Evolutionary conservation across 2,888 invertebrate genomes (phyloP), one percentile per base, ranked within the genome.

Genomic region (Sialis lutaria): DNA sequence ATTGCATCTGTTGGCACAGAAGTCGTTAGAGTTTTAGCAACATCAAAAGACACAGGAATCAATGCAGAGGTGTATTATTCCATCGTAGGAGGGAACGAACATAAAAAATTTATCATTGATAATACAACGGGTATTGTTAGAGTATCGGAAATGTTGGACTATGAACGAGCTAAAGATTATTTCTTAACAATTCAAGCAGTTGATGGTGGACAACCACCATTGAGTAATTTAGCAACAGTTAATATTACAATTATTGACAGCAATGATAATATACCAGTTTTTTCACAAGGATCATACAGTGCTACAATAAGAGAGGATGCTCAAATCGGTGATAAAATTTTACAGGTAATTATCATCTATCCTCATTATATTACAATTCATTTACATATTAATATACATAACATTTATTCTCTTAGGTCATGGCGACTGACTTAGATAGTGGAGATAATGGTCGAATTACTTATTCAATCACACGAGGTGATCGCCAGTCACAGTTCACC

Each of bases 11-110:
- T 84, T 46, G 88, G 87, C 48, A 78, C 86, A 1, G 84, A 88
- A 65, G 78, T 96, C 9, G 76, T 84, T 10, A 73, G 79, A 55
- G 86, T 97, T 31, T 72, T 80, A 52, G 97, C 96, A n/a, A 85
- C 89, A 3, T 91, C 90, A 7, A 82, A 83, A 60, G 95, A 96
- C 63, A 80, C 86, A 40, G 95, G 95, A 33, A 75, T 90, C 52
- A 96, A 95, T 68, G 95, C 95, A 0, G 87, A 90, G 62, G 87
- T 96, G 45, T 77, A 78, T 50, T 92, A 91, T 63, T 80, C 84
- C 10, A 82, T 92, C 48, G 78, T 87, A 32, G 89, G 83, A 31
- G 91, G 91, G 42, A 91, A 91, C 61, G 89, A 86, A 57, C 85
- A 89, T 57, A 82, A 80, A 54, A 87, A 88, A 63, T 92, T 92